These are phyloP conservation scores for Mythimna impura DNA, from an alignment of 2,888 invertebrate genomes.

Conservation along the genomic window DNA sequence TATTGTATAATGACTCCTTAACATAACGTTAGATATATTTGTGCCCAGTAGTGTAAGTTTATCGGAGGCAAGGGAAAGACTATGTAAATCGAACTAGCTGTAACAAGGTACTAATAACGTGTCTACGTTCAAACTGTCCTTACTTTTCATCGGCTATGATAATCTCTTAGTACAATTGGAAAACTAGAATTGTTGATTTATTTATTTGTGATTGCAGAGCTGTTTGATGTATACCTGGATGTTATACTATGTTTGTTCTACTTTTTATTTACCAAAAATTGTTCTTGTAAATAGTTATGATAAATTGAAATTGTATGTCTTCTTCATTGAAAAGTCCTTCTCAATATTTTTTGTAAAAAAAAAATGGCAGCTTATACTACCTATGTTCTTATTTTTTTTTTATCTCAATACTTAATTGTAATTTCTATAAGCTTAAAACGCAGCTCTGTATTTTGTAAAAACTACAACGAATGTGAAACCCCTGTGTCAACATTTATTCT, in stretches of 20 bases:
- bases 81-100: slow-evolving; percentile 68
- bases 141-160: slow-evolving; percentile 41
- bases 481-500: slow-evolving; percentile 16
- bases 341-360: not conserved
- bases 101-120: slow-evolving; percentile 46
- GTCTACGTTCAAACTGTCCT: slow-evolving; percentile 34
- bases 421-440: not conserved
- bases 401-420: not conserved
- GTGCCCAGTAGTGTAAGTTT: slow-evolving; percentile 67
- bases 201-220: slow-evolving; percentile 49
- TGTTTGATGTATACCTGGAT: not conserved
- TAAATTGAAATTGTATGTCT: not conserved
- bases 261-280: not conserved
- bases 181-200: slow-evolving; percentile 27
- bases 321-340: not conserved
- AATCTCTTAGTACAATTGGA: slow-evolving; percentile 51
- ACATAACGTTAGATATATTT: slow-evolving; percentile 60
- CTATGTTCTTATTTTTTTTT: too few species aligned
- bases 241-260: not conserved
- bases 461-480: slow-evolving; percentile 59
- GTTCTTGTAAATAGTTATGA: slow-evolving; percentile 44
- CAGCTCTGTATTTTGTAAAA: slow-evolving; percentile 37
- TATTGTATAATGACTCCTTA: slow-evolving; percentile 66
- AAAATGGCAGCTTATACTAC: not conserved
- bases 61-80: slow-evolving; percentile 67